These are phyloP conservation scores for Agrypnia vestita DNA, from an alignment of 1,140 invertebrate species.

Conservation along the genomic window DNA sequence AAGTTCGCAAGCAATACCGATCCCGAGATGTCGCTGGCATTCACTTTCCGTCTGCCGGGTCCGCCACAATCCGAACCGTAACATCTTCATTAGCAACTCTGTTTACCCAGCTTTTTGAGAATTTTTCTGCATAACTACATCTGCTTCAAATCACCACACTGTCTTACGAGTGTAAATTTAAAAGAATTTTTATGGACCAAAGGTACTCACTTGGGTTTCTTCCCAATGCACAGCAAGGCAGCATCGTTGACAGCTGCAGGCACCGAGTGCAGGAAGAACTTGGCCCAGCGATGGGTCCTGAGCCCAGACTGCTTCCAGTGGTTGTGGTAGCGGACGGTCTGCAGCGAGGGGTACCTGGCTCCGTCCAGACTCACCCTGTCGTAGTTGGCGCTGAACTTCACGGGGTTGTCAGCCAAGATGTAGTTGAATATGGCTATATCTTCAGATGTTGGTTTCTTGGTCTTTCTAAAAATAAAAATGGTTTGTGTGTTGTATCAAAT, in stretches of 20 bases:
- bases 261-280: slow-evolving; percentile 71
- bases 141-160: no score
- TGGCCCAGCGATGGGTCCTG: slow-evolving; percentile 68
- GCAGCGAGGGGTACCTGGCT: slow-evolving; percentile 64
- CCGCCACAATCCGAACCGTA: no score
- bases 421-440: slow-evolving; percentile 70
- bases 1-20: no score
- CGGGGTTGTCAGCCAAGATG: slow-evolving; percentile 67
- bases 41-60: no score
- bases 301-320: slow-evolving; percentile 68
- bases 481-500: no score
- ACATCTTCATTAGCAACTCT: no score
- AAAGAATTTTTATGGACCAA: not conserved
- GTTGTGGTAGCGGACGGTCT: slow-evolving; percentile 74
- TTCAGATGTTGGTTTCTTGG: slow-evolving; percentile 2
- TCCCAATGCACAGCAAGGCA: slow-evolving; percentile 66
- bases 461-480: no score
- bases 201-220: slow-evolving; percentile 70
- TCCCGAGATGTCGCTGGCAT: no score
- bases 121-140: no score
- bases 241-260: slow-evolving; percentile 73
- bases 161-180: no score
- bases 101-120: no score
- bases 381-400: slow-evolving; percentile 68
- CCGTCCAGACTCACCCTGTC: slow-evolving; percentile 66